Conservation (phyloP, 2,888 invertebrate species). For the Anaspis maculata region DNA sequence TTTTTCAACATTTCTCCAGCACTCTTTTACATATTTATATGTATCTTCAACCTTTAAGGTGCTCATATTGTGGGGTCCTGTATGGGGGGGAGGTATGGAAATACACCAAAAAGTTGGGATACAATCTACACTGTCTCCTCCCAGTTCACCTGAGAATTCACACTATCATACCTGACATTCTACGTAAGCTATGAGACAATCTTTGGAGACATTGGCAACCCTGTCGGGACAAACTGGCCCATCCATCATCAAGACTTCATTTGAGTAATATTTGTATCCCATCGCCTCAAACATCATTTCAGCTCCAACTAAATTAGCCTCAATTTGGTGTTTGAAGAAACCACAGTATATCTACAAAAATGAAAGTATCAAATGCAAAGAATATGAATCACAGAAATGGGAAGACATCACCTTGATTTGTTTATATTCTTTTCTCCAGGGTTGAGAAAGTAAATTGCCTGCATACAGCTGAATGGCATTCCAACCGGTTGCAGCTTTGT, state of each 20-base stretch:
- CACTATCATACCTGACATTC: slow-evolving; percentile 65
- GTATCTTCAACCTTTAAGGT: not conserved
- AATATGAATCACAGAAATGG: not conserved
- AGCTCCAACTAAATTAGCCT: slow-evolving; percentile 69
- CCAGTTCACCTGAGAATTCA: too few species aligned
- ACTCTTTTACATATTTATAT: too few species aligned
- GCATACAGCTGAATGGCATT: slow-evolving; percentile 80
- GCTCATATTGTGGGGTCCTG: slow-evolving; percentile 13
- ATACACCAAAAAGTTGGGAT: too few species aligned
- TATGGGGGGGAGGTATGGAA: too few species aligned
- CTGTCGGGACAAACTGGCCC: slow-evolving; percentile 76
- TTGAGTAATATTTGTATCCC: slow-evolving; percentile 64
- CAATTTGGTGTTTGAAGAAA: slow-evolving; percentile 81
- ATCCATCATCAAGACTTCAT: slow-evolving; percentile 54
- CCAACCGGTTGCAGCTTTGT: slow-evolving; percentile 74
- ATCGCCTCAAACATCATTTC: slow-evolving; percentile 70
- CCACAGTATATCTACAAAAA: slow-evolving; percentile 76
- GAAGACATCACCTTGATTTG: slow-evolving; percentile 72
- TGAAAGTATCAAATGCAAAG: slow-evolving; percentile 4
- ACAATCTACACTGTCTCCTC: too few species aligned
- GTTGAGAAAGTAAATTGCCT: slow-evolving; percentile 74
- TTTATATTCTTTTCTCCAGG: slow-evolving; percentile 83
- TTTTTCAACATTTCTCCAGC: too few species aligned
- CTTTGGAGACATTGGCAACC: slow-evolving; percentile 69
- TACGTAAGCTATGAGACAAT: slow-evolving; percentile 77